phyloP scores from a whole-genome alignment of 2,113 vertebrate genomes.

The Junco hyemalis region DNA sequence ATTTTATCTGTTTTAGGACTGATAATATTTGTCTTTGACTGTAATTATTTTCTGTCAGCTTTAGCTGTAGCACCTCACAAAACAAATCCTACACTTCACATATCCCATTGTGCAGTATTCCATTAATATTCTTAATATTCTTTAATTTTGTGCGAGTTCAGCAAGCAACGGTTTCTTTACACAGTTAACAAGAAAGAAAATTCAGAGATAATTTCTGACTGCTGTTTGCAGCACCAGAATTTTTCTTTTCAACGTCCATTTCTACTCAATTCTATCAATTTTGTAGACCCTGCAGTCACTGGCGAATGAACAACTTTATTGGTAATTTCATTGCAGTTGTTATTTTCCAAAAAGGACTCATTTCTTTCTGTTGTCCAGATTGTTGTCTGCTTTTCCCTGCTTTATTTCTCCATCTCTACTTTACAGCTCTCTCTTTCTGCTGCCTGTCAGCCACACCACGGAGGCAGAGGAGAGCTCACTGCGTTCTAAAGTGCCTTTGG shows the following conservation, averaged over 20 bases:
- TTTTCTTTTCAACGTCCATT: neutral
- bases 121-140: neutral
- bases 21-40: neutral
- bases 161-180: neutral
- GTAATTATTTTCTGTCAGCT: neutral
- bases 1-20: neutral
- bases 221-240: neutral
- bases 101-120: neutral
- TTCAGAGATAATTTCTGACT: neutral
- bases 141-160: neutral
- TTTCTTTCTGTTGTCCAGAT: neutral
- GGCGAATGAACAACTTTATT: neutral
- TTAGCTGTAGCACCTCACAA: neutral
- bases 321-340: accelerated
- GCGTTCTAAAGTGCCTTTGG: neutral
- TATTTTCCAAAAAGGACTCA: neutral
- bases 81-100: neutral
- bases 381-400: neutral
- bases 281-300: neutral
- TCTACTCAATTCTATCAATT: neutral
- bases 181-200: neutral
- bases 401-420: neutral
- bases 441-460: neutral
- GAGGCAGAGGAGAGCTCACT: neutral
- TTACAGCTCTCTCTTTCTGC: neutral